These are phyloP conservation scores for Chelonia mydas DNA, from an alignment of 2,797 vertebrate species.

Conservation along the genomic window DNA sequence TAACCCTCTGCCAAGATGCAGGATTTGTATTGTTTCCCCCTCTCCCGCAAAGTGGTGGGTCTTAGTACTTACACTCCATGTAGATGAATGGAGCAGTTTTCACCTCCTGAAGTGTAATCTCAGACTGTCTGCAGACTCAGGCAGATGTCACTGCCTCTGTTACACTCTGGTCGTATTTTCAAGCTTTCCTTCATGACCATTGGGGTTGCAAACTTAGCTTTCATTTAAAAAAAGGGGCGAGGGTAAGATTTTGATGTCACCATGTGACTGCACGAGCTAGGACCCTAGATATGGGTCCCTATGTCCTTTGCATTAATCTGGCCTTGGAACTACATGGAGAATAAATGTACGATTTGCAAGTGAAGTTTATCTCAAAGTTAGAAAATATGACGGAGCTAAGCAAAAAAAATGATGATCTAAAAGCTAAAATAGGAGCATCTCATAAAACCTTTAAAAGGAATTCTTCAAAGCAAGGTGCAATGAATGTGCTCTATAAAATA, in stretches of 20 bases:
- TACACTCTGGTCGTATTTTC: not conserved
- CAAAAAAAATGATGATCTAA: not conserved
- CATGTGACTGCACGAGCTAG: not conserved
- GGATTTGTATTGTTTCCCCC: too few species aligned
- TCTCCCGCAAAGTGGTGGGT: not conserved
- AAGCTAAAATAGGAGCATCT: not conserved
- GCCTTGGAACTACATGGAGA: not conserved
- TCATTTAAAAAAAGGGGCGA: not conserved
- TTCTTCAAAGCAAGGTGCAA: not conserved
- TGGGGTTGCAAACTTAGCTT: not conserved
- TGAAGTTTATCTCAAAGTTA: not conserved
- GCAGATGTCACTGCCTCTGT: not conserved
- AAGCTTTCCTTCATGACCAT: not conserved
- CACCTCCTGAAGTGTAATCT: not conserved
- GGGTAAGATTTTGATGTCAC: not conserved
- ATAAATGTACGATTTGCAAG: not conserved
- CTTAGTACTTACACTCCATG: not conserved
- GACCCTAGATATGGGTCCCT: fast-evolving
- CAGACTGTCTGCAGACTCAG: not conserved
- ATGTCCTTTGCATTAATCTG: not conserved
- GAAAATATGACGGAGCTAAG: not conserved
- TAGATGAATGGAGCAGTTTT: not conserved
- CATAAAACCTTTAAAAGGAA: not conserved
- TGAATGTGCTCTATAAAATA: not conserved
- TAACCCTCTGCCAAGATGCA: too few species aligned